Conservation (phyloP, 2,888 invertebrate genomes). For the Luperina testacea region DNA sequence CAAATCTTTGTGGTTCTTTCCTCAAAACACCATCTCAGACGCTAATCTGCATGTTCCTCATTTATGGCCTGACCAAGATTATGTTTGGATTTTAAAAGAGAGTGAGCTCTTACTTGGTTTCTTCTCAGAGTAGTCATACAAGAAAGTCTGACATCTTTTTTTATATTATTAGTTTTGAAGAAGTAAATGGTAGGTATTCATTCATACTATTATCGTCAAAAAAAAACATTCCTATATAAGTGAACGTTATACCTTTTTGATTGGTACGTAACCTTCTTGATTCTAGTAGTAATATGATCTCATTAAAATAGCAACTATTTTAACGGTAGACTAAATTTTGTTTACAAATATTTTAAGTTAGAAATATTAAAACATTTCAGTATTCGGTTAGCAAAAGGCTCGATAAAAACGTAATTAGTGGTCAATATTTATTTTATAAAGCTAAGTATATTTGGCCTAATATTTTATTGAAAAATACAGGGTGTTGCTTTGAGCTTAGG, state of each 20-base stretch:
- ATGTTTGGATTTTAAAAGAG: neutral
- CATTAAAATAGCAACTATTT: constrained; percentile 17
- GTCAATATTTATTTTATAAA: constrained; percentile 24
- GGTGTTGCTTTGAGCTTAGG: too few relatives aligned
- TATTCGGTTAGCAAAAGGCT: constrained; percentile 14
- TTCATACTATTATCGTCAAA: neutral
- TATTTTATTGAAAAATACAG: constrained; percentile 1
- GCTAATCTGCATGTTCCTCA: neutral
- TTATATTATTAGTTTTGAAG: neutral
- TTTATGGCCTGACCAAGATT: neutral
- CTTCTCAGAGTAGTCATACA: too few relatives aligned
- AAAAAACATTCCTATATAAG: neutral
- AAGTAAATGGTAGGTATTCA: neutral
- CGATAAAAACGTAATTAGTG: constrained; percentile 4
- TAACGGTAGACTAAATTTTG: neutral
- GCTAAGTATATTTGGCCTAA: neutral
- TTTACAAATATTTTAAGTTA: neutral
- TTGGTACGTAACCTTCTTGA: too few relatives aligned
- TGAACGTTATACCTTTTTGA: neutral
- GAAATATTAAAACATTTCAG: constrained; percentile 16
- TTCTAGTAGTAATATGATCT: neutral
- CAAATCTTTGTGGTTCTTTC: neutral
- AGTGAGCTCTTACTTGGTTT: too few relatives aligned
- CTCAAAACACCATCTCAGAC: neutral
- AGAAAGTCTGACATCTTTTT: too few relatives aligned